Evolutionary conservation across 2,797 vertebrate genomes (phyloP).

Genomic region (Eulemur rubriventer): DNA sequence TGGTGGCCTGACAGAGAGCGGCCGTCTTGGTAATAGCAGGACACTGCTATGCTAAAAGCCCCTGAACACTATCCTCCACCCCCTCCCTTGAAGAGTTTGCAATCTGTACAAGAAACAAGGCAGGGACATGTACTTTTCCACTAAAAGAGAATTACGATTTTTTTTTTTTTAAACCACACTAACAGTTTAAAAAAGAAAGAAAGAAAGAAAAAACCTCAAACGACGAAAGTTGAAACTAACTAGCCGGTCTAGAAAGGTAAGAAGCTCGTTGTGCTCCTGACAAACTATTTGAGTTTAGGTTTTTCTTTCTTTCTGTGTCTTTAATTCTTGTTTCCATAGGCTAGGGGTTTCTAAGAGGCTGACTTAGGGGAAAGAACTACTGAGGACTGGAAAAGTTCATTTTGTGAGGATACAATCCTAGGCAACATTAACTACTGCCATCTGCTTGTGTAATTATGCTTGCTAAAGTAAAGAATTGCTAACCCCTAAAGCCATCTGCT

Average conservation of each 20-base stretch:
- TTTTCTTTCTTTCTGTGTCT: not conserved
- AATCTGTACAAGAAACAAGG: not conserved
- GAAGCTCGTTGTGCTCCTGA: not conserved
- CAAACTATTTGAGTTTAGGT: not conserved
- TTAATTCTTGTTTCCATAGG: not conserved
- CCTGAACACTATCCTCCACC: rapidly evolving
- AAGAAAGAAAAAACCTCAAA: not conserved
- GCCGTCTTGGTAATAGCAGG: rapidly evolving
- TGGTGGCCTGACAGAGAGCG: rapidly evolving
- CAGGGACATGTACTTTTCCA: not conserved
- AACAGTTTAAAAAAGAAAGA: not conserved
- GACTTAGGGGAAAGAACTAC: not conserved
- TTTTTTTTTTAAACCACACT: not conserved
- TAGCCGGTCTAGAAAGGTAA: not conserved
- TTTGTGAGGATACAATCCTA: no score
- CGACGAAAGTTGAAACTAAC: not conserved
- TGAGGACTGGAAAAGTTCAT: not conserved
- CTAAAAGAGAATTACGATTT: not conserved
- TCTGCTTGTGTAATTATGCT: no score
- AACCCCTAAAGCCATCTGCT: no score
- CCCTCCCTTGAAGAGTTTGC: not conserved
- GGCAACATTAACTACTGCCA: no score
- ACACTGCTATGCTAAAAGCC: no score
- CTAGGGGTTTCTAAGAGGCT: not conserved
- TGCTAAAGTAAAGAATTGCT: no score